These are phyloP conservation scores for Botrylloides violaceus DNA, from an alignment of 23 tunicate species.

Conservation along the genomic window DNA sequence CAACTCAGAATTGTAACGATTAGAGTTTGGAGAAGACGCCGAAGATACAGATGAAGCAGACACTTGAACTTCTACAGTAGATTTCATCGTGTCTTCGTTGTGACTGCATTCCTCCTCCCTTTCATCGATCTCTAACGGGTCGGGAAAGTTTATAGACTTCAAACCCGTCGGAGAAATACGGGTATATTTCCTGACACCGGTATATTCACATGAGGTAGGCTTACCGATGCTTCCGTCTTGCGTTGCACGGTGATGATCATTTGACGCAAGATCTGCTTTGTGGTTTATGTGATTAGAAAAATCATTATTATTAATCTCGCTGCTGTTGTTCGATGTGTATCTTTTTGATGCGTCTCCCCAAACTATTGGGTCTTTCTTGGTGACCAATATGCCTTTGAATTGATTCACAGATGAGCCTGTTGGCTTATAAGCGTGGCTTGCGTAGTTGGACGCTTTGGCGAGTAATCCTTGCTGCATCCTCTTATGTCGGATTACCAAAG, in stretches of 20 bases:
- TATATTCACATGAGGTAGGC: neutral
- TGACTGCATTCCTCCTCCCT: neutral
- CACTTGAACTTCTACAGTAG: neutral
- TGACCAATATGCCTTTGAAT: neutral
- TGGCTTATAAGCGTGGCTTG: neutral
- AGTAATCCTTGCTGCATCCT: conserved; percentile 11
- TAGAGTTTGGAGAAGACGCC: no score
- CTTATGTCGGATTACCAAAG: conserved; percentile 4
- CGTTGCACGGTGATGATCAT: neutral
- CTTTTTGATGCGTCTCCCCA: conserved; percentile 33
- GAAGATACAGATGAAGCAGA: no score
- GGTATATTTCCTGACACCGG: neutral
- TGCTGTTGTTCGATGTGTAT: neutral
- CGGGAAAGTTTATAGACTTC: neutral
- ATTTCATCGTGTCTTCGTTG: neutral
- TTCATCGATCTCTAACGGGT: neutral
- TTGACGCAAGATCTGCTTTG: neutral
- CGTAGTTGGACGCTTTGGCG: conserved; percentile 8
- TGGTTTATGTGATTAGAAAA: neutral
- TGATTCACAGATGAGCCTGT: neutral
- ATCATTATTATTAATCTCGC: neutral
- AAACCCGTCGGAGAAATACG: neutral
- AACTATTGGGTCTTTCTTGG: conserved; percentile 14
- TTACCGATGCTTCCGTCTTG: neutral
- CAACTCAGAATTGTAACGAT: neutral